phyloP scores from a whole-genome alignment of 2,113 vertebrate species.

The Diglossa brunneiventris region DNA sequence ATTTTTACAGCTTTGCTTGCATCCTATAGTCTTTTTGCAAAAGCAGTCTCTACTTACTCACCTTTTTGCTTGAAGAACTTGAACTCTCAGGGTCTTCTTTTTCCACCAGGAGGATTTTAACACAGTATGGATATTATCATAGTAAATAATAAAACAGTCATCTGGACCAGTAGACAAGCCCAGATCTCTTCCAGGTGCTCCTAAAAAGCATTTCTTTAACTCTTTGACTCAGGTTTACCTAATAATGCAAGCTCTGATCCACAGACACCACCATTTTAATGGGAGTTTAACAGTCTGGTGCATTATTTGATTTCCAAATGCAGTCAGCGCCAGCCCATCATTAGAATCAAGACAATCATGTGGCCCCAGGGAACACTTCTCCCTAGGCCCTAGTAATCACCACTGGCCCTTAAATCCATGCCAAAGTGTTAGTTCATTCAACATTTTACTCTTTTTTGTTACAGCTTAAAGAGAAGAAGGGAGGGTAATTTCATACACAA shows the following conservation, averaged over 20 bases:
- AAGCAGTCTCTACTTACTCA: neutral
- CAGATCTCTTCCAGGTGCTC: neutral
- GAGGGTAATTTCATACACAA: conserved; percentile 49
- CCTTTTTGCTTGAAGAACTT: neutral
- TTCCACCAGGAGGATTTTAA: neutral
- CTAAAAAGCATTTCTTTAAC: neutral
- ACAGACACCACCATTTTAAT: neutral
- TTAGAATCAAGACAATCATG: conserved; percentile 19
- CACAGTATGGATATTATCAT: neutral
- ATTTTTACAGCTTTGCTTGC: neutral
- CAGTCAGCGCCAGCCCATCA: neutral
- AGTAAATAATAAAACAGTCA: neutral
- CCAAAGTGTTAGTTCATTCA: conserved; percentile 27
- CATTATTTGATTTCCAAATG: conserved; percentile 41
- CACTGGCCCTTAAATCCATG: neutral
- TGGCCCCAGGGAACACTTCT: neutral
- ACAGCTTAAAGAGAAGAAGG: conserved; percentile 31
- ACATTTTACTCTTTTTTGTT: conserved; percentile 16
- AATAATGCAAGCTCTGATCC: neutral
- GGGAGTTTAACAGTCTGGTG: conserved; percentile 48
- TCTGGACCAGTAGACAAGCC: neutral
- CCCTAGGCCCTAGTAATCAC: conserved; percentile 9
- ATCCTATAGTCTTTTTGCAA: neutral
- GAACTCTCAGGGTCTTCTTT: neutral
- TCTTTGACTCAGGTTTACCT: neutral